Conservation (phyloP, 1,140 invertebrate genomes). For the Ooceraea biroi region DNA sequence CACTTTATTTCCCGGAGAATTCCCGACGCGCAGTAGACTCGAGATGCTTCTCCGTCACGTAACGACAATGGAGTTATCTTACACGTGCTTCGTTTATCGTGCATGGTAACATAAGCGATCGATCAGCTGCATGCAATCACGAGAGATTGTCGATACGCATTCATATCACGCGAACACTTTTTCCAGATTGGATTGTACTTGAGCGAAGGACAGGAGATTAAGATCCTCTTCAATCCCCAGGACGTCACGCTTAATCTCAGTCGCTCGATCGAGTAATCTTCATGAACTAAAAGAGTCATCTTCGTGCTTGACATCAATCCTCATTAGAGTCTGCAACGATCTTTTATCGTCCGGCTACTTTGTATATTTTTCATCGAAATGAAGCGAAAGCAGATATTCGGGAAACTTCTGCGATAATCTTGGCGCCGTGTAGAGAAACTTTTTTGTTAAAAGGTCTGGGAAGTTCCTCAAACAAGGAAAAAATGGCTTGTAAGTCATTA, state of each 20-base stretch:
- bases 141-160: not conserved
- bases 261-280: not conserved
- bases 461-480: slow-evolving; percentile 26
- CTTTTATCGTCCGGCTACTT: not conserved
- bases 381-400: slow-evolving; percentile 9
- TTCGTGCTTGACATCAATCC: slow-evolving; percentile 16
- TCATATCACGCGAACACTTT: not conserved
- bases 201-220: not conserved
- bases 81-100: not conserved
- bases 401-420: not conserved
- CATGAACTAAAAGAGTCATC: not conserved
- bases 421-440: not conserved
- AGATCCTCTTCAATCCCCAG: not conserved
- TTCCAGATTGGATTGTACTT: not conserved
- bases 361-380: not conserved
- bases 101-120: not conserved
- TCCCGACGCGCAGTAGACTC: not conserved
- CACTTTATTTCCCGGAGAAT: not conserved
- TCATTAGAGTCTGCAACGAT: not conserved
- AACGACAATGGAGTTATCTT: slow-evolving; percentile 27
- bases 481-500: not conserved
- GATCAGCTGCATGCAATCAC: not conserved
- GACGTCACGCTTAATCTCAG: not conserved
- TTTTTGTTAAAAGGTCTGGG: not conserved
- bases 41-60: not conserved